These are phyloP conservation scores for Micrasema longulum DNA, from an alignment of 1,140 invertebrate genomes.

Conservation along the genomic window DNA sequence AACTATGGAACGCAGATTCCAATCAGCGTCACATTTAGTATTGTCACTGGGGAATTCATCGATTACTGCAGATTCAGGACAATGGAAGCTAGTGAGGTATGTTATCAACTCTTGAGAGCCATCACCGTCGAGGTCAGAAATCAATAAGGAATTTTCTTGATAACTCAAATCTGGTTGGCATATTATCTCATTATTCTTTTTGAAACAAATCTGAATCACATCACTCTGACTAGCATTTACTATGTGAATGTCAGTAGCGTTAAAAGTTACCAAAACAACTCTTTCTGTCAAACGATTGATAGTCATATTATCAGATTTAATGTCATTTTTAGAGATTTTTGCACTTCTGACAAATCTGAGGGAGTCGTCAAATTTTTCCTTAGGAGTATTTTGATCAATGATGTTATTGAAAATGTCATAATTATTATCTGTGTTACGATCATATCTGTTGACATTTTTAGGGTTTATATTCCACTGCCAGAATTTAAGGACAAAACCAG, in stretches of 20 bases:
- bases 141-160: conserved; percentile 76
- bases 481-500: conserved; percentile 82
- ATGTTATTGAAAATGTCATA: conserved; percentile 63
- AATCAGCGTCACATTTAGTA: conserved; percentile 64
- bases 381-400: conserved; percentile 58
- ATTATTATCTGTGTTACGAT: conserved; percentile 62
- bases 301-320: conserved; percentile 60
- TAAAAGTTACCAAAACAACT: conserved; percentile 81
- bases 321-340: conserved; percentile 10
- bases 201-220: conserved; percentile 77
- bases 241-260: conserved; percentile 76
- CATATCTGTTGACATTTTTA: conserved; percentile 64
- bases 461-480: conserved; percentile 77
- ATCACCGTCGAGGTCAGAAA: conserved; percentile 79
- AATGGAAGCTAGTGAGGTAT: conserved; percentile 75
- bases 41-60: conserved; percentile 59
- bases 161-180: conserved; percentile 80
- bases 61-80: conserved; percentile 62
- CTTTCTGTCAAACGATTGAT: conserved; percentile 74
- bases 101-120: conserved; percentile 80
- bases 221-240: conserved; percentile 81
- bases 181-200: conserved; percentile 64
- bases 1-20: conserved; percentile 73
- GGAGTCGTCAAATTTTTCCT: conserved; percentile 60
- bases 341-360: conserved; percentile 56